Percentiles rank a stretch among this genome's conserved stretches.
These are phyloP conservation scores for Pteromalus puparum DNA, from an alignment of 1,140 invertebrate species.

Conservation along the genomic window DNA sequence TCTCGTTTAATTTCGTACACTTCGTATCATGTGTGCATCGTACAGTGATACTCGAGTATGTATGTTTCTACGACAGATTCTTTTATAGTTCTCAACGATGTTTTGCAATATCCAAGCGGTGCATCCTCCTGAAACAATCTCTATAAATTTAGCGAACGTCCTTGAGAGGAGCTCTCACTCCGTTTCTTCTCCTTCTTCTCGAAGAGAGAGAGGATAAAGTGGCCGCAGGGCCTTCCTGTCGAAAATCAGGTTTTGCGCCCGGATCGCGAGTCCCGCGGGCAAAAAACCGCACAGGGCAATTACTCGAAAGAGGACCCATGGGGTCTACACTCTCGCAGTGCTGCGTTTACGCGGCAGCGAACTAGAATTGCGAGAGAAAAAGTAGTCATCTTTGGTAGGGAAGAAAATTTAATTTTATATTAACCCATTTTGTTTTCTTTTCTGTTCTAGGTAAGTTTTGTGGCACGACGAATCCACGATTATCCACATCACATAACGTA, in stretches of 20 bases:
- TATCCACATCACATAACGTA: not conserved
- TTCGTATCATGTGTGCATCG: not conserved
- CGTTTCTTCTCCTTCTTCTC: not conserved
- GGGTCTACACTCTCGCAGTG: not conserved
- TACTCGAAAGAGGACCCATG: constrained; percentile 51
- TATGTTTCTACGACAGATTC: not conserved
- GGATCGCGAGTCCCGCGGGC: constrained; percentile 48
- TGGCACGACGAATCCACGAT: no score
- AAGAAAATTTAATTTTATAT: constrained; percentile 9
- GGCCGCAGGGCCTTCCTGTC: constrained; percentile 40
- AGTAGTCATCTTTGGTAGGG: not conserved
- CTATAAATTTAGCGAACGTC: constrained; percentile 31
- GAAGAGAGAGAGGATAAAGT: not conserved
- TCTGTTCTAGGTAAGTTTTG: constrained; percentile 47
- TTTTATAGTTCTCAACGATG: not conserved
- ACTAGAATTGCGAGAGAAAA: not conserved
- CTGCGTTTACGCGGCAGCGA: not conserved
- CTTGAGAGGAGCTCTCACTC: not conserved
- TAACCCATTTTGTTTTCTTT: constrained; percentile 9
- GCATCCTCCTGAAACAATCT: constrained; percentile 16
- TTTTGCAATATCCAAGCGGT: no score
- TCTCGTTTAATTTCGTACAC: constrained; percentile 48
- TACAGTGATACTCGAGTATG: not conserved
- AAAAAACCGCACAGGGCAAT: constrained; percentile 57
- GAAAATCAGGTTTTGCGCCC: constrained; percentile 49